These are phyloP conservation scores for Eupeodes luniger DNA, from an alignment of 2,888 invertebrate genomes.

Conservation along the genomic window DNA sequence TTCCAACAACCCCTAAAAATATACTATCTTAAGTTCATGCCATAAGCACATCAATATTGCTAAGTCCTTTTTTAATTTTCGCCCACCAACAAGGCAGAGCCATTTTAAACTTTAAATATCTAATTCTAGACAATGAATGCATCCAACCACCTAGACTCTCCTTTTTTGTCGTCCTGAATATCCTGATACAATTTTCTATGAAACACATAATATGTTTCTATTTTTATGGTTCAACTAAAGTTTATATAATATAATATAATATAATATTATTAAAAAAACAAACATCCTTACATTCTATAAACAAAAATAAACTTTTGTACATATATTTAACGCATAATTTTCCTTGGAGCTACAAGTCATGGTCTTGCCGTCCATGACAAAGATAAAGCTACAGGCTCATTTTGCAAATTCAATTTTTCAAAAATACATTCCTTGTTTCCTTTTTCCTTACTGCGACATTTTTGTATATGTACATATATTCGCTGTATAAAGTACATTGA, in stretches of 20 bases:
- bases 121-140: constrained; percentile 10
- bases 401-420: constrained; percentile 17
- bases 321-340: constrained; percentile 2
- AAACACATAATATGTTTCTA: not conserved
- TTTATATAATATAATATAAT: not conserved
- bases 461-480: too few species aligned
- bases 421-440: not conserved
- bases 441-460: not conserved
- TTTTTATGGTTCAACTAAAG: not conserved
- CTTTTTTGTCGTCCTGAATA: not conserved
- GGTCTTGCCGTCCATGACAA: too few species aligned
- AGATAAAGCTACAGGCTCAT: not conserved
- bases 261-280: too few species aligned
- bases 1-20: not conserved
- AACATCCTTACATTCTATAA: too few species aligned
- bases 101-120: not conserved
- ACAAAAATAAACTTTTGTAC: too few species aligned
- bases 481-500: not conserved
- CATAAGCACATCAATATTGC: not conserved
- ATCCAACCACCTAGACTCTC: not conserved
- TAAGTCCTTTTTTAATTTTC: not conserved
- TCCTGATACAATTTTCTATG: not conserved
- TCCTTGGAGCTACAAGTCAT: not conserved
- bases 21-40: not conserved
- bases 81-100: not conserved